Base-by-base conservation (phyloP, 2,888 invertebrate species). In the Drosophila cognata region DNA sequence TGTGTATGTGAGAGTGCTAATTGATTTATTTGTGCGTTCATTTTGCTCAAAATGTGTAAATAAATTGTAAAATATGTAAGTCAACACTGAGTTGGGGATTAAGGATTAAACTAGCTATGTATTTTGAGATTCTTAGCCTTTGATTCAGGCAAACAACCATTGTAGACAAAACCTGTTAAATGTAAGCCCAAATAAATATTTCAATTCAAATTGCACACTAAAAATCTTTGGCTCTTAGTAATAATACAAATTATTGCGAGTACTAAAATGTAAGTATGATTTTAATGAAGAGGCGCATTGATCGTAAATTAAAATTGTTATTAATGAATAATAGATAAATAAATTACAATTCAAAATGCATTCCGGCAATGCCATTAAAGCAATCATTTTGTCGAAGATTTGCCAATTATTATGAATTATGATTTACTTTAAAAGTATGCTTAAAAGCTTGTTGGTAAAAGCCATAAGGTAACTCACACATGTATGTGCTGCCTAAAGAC, bases 1-100 rank as follows among this genome's bases (percentile, higher is more conserved):
- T 13, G 53, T 31, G 29, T 28, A 5, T 43, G 56, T 72, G 46
- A 29, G 56, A 33, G 31, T 28, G 67, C 59, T 80, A 81, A 80
- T 80, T 80, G 80, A 80, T 80, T 81, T 80, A 80, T 80, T 77
- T 81, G 29, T 62, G 41, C 38, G 52, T 56, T 71, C 63, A 70
- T 60, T 71, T 63, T 60, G 33, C 59, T 50, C 48, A 29, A 74
- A 78, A 59, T 74, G 55, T 53, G 35, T 28, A 51, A 66, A 70
- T 63, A 75, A 77, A 81, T 74, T 67, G 52, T 67, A 60, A 67
- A 74, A 46, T 57, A 25, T 7, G 18, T 18, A 62, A 61, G 43
- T 53, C 61, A 50, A 18, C 25, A 21, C 41, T 46, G 48, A 65
- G 65, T 52, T 71, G 48, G 55, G 28, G 57, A 11, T 50, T 59